These are phyloP conservation scores for Ferdinandea cuprea DNA, from an alignment of 2,888 invertebrate species.

Conservation along the genomic window DNA sequence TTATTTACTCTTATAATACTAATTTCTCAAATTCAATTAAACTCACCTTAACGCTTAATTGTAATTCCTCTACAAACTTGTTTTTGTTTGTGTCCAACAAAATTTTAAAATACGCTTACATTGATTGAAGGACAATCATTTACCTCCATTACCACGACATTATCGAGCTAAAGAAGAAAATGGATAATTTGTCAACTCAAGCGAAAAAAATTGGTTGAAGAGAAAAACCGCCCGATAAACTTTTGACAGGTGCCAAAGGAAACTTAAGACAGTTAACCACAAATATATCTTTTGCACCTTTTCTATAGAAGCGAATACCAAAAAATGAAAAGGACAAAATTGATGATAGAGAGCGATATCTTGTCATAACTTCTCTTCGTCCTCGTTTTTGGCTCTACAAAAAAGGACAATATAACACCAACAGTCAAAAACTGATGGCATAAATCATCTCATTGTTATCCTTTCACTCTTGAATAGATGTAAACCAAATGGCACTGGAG, in stretches of 20 bases:
- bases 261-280: constrained; percentile 18
- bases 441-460: constrained; percentile 72
- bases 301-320: neutral
- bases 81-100: neutral
- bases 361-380: constrained; percentile 53
- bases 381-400: constrained; percentile 4
- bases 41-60: neutral
- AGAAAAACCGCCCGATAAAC: constrained; percentile 58
- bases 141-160: neutral
- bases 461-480: constrained; percentile 63
- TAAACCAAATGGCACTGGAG: constrained; percentile 54
- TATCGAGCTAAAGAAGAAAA: constrained; percentile 18
- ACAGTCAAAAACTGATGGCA: constrained; percentile 60
- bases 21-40: neutral
- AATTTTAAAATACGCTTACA: neutral
- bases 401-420: constrained; percentile 58
- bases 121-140: neutral
- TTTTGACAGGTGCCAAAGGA: constrained; percentile 65
- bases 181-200: constrained; percentile 46
- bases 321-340: constrained; percentile 59
- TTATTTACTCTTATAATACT: too few species aligned
- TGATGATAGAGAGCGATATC: constrained; percentile 65
- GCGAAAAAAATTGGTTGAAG: constrained; percentile 44
- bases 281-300: constrained; percentile 1
- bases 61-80: neutral